Conservation (phyloP, 2,113 vertebrate species). For the Chiloscyllium plagiosum region DNA sequence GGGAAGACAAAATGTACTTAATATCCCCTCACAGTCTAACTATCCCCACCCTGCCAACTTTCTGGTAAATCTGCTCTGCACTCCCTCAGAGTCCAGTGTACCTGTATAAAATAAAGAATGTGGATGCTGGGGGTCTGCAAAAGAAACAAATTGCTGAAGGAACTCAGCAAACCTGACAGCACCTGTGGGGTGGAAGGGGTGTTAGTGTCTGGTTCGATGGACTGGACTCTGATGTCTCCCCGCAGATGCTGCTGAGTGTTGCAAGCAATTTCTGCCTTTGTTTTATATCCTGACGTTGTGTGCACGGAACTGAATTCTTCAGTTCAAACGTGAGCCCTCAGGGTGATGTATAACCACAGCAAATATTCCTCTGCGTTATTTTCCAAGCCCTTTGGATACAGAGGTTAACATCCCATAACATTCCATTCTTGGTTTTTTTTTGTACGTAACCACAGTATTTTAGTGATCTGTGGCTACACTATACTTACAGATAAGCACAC, state of each 20-base stretch:
- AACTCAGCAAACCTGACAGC: no score
- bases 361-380: background rate
- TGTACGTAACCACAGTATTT: background rate
- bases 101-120: background rate
- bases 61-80: background rate
- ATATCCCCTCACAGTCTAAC: background rate
- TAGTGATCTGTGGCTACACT: background rate
- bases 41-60: background rate
- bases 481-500: background rate
- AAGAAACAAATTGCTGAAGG: no score
- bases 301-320: no score
- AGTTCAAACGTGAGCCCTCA: background rate
- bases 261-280: no score
- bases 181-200: no score
- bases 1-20: background rate
- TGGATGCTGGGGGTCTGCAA: no score
- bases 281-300: background rate
- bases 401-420: background rate
- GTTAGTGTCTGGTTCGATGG: no score
- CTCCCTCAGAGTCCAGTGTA: background rate
- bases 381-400: no score
- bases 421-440: background rate
- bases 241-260: no score
- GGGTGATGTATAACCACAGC: background rate
- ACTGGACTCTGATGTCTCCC: no score